phyloP scores from a whole-genome alignment of 2,797 vertebrate genomes.

The Acanthurus lineatus region DNA sequence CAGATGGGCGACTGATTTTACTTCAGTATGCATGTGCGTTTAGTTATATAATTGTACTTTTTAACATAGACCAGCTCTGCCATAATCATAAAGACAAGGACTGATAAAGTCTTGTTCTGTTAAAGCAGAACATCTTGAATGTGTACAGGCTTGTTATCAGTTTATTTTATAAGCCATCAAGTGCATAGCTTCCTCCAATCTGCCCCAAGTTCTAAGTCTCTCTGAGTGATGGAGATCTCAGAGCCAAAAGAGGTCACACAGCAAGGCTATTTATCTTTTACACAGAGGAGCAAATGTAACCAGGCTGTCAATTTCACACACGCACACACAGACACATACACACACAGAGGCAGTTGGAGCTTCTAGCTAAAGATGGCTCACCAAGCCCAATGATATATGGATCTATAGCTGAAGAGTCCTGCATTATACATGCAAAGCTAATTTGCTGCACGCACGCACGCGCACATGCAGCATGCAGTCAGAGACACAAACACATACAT shows the following conservation, averaged over 20 bases:
- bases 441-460: conserved; percentile 53
- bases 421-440: conserved; percentile 78
- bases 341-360: conserved; percentile 42
- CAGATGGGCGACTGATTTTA: conserved; percentile 69
- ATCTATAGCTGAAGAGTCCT: conserved; percentile 65
- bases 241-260: conserved; percentile 63
- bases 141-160: conserved; percentile 39
- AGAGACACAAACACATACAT: conserved; percentile 28
- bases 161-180: conserved; percentile 57
- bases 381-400: conserved; percentile 48
- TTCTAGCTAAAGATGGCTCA: conserved; percentile 52
- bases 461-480: conserved; percentile 36
- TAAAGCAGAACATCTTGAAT: conserved; percentile 49
- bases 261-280: conserved; percentile 42
- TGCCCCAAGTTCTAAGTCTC: conserved; percentile 44
- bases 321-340: background rate
- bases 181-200: conserved; percentile 50
- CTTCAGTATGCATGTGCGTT: conserved; percentile 43
- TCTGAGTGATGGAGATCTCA: conserved; percentile 49
- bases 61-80: conserved; percentile 49
- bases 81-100: conserved; percentile 37
- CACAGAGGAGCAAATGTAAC: conserved; percentile 42
- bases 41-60: conserved; percentile 68
- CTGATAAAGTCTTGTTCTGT: conserved; percentile 46
- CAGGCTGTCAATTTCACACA: conserved; percentile 6